Conservation (phyloP, 2,113 vertebrate species). For the Solea senegalensis region DNA sequence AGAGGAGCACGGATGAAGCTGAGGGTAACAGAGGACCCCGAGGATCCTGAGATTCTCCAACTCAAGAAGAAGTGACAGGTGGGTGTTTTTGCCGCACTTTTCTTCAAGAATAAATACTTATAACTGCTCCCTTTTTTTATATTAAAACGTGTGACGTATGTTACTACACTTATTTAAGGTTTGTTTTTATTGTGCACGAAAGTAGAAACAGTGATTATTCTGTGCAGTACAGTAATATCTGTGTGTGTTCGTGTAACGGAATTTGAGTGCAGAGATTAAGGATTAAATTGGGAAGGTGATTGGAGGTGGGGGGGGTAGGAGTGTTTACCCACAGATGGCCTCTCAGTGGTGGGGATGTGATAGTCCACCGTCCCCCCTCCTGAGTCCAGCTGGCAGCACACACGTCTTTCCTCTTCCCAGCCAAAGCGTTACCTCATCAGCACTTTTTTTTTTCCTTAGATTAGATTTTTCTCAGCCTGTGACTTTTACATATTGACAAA, state of each 20-base stretch:
- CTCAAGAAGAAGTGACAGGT: constrained; percentile 46
- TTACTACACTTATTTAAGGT: too few species aligned
- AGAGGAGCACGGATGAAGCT: constrained; percentile 24
- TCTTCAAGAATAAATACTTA: background rate
- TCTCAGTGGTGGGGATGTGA: constrained; percentile 62
- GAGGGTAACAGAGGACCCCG: constrained; percentile 1
- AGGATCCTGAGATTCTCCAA: constrained; percentile 23
- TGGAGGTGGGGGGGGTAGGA: constrained; percentile 18
- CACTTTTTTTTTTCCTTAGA: constrained; percentile 3
- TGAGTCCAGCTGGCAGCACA: constrained; percentile 63
- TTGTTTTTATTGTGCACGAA: too few species aligned
- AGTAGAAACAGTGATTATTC: too few species aligned
- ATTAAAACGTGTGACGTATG: too few species aligned
- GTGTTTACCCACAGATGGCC: constrained; percentile 72
- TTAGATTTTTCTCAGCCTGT: background rate
- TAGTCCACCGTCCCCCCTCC: constrained; percentile 38
- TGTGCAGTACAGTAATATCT: too few species aligned
- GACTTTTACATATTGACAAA: too few species aligned
- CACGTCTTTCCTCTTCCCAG: constrained; percentile 13
- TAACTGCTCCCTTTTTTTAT: too few species aligned
- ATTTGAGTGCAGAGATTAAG: background rate
- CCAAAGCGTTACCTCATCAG: constrained; percentile 63
- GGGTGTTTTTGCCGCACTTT: constrained; percentile 2
- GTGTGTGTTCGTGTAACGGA: too few species aligned
- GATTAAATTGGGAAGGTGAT: constrained; percentile 14